These are phyloP conservation scores for Grammomys surdaster DNA, from an alignment of 2,113 vertebrate genomes.

Conservation along the genomic window DNA sequence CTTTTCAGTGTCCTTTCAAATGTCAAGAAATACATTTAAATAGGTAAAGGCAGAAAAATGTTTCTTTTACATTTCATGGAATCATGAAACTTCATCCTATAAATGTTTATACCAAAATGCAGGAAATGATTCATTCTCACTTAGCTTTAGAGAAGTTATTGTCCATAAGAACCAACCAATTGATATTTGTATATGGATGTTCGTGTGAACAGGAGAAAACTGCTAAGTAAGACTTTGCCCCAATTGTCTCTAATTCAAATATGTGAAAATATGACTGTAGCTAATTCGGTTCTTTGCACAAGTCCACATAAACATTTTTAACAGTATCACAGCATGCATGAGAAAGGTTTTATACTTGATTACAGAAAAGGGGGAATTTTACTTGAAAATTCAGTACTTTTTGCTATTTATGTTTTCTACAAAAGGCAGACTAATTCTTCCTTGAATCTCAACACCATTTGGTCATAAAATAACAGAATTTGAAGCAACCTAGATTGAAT, in stretches of 20 bases:
- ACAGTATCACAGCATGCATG: background rate
- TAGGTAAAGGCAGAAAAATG: background rate
- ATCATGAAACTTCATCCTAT: background rate
- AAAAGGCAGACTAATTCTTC: background rate
- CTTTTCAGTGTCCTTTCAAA: constrained; percentile 12
- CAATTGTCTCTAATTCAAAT: background rate
- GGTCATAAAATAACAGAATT: background rate
- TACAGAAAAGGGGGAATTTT: background rate
- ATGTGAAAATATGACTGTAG: background rate
- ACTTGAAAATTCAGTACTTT: constrained; percentile 6
- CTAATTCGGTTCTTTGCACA: background rate
- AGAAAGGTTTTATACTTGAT: constrained; percentile 24
- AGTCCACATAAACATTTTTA: background rate
- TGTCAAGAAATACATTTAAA: background rate
- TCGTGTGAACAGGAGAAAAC: background rate
- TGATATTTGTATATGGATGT: background rate
- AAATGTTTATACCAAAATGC: constrained; percentile 20
- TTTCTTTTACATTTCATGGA: background rate
- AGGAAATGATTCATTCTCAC: background rate
- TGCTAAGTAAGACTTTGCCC: background rate
- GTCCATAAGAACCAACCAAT: background rate
- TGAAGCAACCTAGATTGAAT: background rate
- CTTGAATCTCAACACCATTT: background rate
- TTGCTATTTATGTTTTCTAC: background rate
- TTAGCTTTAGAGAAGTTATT: background rate